Evolutionary conservation across 2,113 vertebrate species (phyloP).

Genomic region (Lophotis ruficrista): DNA sequence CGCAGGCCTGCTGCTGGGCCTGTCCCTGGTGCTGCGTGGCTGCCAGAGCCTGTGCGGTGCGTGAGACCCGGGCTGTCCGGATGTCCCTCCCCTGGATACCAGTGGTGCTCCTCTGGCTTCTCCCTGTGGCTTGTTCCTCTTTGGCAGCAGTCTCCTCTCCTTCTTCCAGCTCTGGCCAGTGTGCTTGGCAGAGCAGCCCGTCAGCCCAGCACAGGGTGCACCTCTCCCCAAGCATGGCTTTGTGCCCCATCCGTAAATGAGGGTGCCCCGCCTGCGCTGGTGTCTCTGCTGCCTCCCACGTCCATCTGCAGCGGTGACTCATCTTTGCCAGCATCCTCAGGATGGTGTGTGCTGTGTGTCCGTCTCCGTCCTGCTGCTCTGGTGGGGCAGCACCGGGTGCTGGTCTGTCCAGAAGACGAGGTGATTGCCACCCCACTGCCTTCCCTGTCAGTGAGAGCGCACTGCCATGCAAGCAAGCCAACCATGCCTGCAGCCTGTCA

Average conservation of each 20-base stretch:
- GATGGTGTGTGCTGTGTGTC: background rate
- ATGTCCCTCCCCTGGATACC: background rate
- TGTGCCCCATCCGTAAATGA: background rate
- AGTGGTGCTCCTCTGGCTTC: background rate
- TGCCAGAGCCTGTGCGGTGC: background rate
- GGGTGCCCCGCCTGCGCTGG: background rate
- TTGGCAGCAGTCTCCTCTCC: background rate
- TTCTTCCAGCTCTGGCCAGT: background rate
- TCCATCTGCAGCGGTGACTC: background rate
- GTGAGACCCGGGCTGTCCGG: background rate
- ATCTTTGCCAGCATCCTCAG: background rate
- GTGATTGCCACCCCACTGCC: background rate
- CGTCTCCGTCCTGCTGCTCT: fast-evolving
- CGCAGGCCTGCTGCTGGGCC: background rate
- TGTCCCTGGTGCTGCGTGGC: background rate
- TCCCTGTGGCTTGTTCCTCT: background rate
- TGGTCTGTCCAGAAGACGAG: background rate
- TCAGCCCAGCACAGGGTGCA: background rate
- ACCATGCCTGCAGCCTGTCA: background rate
- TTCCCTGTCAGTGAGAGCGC: fast-evolving
- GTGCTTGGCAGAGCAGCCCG: background rate
- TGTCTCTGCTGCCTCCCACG: background rate
- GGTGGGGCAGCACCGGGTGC: background rate
- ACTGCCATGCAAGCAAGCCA: background rate
- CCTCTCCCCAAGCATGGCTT: background rate